A percentile compares a stretch with the other conserved stretches of the same genome.
Evolutionary conservation across 2,113 vertebrate species (phyloP).

Genomic region (Trinectes maculatus): DNA sequence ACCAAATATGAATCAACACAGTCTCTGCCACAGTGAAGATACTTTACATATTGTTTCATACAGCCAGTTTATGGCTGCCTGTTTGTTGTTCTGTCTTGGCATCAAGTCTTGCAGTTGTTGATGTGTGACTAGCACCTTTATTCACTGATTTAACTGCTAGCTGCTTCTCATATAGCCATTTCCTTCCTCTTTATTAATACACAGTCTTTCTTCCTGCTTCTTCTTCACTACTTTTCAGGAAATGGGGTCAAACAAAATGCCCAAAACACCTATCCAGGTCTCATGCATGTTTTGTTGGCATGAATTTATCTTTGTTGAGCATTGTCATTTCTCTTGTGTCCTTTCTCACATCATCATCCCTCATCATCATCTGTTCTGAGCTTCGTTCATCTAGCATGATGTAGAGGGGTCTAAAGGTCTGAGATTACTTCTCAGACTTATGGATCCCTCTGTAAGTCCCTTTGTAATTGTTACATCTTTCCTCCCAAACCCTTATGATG

Average conservation of each 20-base stretch:
- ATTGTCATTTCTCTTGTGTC: conserved; percentile 14
- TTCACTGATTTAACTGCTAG: conserved; percentile 23
- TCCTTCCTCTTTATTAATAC: conserved; percentile 47
- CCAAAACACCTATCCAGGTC: conserved; percentile 81
- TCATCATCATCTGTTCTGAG: neutral
- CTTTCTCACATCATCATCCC: conserved; percentile 8
- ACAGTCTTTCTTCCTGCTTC: no score
- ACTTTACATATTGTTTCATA: neutral
- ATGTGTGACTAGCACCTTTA: conserved; percentile 10
- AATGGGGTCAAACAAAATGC: conserved; percentile 75
- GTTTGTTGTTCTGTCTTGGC: neutral
- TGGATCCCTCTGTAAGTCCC: neutral
- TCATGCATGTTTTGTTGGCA: conserved; percentile 64
- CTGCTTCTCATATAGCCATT: conserved; percentile 31
- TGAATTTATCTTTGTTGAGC: conserved; percentile 29
- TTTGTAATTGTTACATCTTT: conserved; percentile 11
- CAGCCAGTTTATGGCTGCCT: neutral
- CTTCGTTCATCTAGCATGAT: conserved; percentile 1
- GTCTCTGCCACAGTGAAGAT: neutral
- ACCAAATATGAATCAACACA: neutral
- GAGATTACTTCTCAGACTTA: neutral
- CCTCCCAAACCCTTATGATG: neutral
- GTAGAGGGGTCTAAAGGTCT: neutral
- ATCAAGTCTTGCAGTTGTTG: neutral
- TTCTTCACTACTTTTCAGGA: conserved; percentile 67